These are phyloP conservation scores for Rhopalosiphum maidis DNA, from an alignment of 1,140 invertebrate species.

Conservation along the genomic window DNA sequence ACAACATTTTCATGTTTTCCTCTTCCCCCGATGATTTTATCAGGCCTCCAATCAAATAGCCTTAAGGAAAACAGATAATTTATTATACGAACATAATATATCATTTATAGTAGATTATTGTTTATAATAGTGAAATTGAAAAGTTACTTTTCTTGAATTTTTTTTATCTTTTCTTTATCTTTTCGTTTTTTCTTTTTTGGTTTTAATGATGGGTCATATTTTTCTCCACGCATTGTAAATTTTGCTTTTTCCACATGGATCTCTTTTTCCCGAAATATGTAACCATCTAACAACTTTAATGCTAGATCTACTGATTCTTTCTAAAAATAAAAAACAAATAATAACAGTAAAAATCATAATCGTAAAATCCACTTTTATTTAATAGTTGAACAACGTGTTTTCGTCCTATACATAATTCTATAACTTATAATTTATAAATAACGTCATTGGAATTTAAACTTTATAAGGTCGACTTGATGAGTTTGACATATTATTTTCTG, in stretches of 20 bases:
- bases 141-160: conserved; percentile 88
- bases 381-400: neutral
- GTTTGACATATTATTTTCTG: neutral
- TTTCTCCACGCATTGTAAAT: conserved; percentile 91
- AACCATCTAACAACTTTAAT: conserved; percentile 90
- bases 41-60: conserved; percentile 95
- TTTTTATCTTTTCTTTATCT: conserved; percentile 88
- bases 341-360: neutral
- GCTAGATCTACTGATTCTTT: conserved; percentile 94
- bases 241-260: conserved; percentile 90
- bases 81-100: neutral
- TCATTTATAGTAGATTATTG: neutral
- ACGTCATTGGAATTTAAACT: neutral
- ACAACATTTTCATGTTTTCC: conserved; percentile 89
- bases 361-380: neutral
- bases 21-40: conserved; percentile 83
- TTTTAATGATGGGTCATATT: conserved; percentile 91
- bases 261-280: conserved; percentile 77
- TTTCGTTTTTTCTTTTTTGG: conserved; percentile 91
- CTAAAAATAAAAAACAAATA: conserved; percentile 64
- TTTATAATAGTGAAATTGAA: neutral
- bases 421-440: neutral
- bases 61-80: conserved; percentile 63
- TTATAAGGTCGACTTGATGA: neutral
- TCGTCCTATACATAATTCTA: neutral